These are phyloP conservation scores for Dioctria linearis DNA, from an alignment of 2,888 invertebrate species.

Conservation along the genomic window DNA sequence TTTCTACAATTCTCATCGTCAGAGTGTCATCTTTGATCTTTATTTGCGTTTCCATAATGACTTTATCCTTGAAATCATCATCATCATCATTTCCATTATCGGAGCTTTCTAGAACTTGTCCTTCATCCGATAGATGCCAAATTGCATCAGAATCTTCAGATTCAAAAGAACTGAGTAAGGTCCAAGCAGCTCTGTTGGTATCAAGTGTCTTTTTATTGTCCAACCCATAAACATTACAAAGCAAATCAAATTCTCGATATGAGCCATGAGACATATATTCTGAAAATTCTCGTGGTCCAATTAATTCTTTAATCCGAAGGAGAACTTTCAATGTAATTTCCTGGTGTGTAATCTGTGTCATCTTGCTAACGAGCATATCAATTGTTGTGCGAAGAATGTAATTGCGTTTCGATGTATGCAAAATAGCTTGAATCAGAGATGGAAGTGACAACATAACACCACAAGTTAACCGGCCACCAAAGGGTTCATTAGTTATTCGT, in stretches of 20 bases:
- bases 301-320: slow-evolving; percentile 78
- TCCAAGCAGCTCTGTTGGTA: slow-evolving; percentile 33
- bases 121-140: slow-evolving; percentile 31
- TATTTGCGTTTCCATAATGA: slow-evolving; percentile 88
- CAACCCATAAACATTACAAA: slow-evolving; percentile 76
- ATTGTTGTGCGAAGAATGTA: slow-evolving; percentile 73
- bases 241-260: slow-evolving; percentile 74
- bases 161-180: slow-evolving; percentile 58
- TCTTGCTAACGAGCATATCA: slow-evolving; percentile 74
- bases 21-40: slow-evolving; percentile 86
- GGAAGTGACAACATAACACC: slow-evolving; percentile 79
- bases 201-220: slow-evolving; percentile 56
- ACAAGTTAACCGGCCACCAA: slow-evolving; percentile 75
- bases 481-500: slow-evolving; percentile 71
- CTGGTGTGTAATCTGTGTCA: slow-evolving; percentile 76
- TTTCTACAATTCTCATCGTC: slow-evolving; percentile 86
- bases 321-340: slow-evolving; percentile 80
- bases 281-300: slow-evolving; percentile 79
- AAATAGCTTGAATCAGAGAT: slow-evolving; percentile 74
- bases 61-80: slow-evolving; percentile 73
- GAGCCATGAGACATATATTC: slow-evolving; percentile 73
- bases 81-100: slow-evolving; percentile 60
- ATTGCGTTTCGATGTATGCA: slow-evolving; percentile 72
- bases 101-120: slow-evolving; percentile 54
- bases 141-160: slow-evolving; percentile 52